These are phyloP conservation scores for Zaprionus davidi DNA, from an alignment of 1,140 invertebrate species.

Conservation along the genomic window DNA sequence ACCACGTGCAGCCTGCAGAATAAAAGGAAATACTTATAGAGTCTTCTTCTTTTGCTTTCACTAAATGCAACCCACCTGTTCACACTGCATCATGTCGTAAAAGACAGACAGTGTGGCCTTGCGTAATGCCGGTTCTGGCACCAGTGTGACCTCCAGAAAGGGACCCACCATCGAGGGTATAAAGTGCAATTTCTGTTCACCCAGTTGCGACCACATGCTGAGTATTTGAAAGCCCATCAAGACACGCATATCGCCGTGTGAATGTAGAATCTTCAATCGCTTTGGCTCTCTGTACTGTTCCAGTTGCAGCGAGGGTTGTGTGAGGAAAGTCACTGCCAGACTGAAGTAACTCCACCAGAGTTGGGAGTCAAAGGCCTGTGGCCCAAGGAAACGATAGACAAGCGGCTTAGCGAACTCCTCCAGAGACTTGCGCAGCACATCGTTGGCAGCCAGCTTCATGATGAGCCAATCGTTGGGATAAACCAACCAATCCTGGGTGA, in stretches of 20 bases:
- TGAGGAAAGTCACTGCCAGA: conserved; percentile 93
- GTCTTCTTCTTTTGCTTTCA: too few relatives aligned
- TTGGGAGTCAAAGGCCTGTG: conserved; percentile 87
- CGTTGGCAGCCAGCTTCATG: conserved; percentile 95
- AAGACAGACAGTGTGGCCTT: conserved; percentile 97
- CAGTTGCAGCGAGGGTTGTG: conserved; percentile 93
- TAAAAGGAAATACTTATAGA: neutral
- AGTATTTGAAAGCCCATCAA: conserved; percentile 97
- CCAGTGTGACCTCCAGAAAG: conserved; percentile 96
- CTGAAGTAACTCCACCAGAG: conserved; percentile 96
- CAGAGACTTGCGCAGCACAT: conserved; percentile 93
- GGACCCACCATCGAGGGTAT: conserved; percentile 97
- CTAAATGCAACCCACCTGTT: conserved; percentile 86
- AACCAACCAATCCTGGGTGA: conserved; percentile 86
- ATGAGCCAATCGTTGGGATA: conserved; percentile 97
- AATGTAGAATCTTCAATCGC: conserved; percentile 90
- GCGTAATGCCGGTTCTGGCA: conserved; percentile 94
- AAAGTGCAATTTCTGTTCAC: conserved; percentile 91
- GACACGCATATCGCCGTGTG: conserved; percentile 96
- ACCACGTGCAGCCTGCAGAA: conserved; percentile 80
- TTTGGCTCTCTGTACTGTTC: conserved; percentile 93
- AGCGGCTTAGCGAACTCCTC: conserved; percentile 95
- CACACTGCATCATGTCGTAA: conserved; percentile 98
- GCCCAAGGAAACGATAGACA: conserved; percentile 91
- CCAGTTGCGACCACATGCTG: conserved; percentile 96